Percentiles rank a stretch among this genome's conserved stretches.
phyloP scores from a whole-genome alignment of 2,113 vertebrate genomes.

The Periophthalmodon schlosseri region DNA sequence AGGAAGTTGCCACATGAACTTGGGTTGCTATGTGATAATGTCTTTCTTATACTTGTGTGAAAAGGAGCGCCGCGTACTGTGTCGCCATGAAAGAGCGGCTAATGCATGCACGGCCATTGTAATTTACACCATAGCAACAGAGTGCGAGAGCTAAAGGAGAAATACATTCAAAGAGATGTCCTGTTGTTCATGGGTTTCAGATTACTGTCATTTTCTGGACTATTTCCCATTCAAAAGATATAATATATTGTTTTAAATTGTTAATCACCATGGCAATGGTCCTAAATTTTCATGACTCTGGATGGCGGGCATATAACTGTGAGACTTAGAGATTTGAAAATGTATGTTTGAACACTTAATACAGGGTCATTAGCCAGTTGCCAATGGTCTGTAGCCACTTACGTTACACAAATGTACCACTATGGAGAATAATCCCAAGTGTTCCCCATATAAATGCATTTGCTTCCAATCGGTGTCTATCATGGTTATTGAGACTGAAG shows the following conservation, averaged over 20 bases:
- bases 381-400: too few species aligned
- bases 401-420: too few species aligned
- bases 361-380: too few species aligned
- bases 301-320: too few species aligned
- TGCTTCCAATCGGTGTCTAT: neutral
- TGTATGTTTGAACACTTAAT: too few species aligned
- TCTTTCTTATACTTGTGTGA: constrained; percentile 26
- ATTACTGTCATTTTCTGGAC: too few species aligned
- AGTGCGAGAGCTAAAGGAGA: neutral
- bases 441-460: neutral
- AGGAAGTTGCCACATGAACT: constrained; percentile 62
- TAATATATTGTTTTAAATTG: too few species aligned
- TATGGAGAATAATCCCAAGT: neutral
- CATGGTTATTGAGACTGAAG: neutral
- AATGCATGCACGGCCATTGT: constrained; percentile 54
- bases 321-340: too few species aligned
- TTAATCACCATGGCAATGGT: too few species aligned
- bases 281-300: too few species aligned
- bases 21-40: constrained; percentile 47
- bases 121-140: neutral
- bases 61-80: constrained; percentile 24
- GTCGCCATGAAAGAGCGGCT: constrained; percentile 46
- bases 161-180: neutral
- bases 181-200: too few species aligned
- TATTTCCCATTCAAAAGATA: too few species aligned